phyloP scores from a whole-genome alignment of 2,888 invertebrate species.

The Volucella bombylans region DNA sequence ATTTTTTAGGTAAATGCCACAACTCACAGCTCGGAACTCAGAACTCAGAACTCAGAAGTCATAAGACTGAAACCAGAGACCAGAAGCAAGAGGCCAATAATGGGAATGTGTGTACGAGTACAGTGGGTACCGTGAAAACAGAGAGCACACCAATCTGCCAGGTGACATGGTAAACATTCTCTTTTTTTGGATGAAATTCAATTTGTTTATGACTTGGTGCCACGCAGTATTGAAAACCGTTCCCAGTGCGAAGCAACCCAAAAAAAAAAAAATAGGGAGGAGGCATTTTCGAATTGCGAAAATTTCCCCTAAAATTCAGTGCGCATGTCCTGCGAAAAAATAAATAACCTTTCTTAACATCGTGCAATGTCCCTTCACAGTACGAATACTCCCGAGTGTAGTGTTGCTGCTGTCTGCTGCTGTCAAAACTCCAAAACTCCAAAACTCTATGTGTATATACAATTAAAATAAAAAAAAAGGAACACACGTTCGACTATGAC shows the following conservation, averaged over 20 bases:
- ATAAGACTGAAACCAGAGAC: neutral
- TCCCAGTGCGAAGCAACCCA: neutral
- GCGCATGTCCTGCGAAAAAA: conserved; percentile 70
- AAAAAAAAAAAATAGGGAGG: conserved; percentile 27
- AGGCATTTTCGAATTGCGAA: conserved; percentile 64
- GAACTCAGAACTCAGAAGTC: no score
- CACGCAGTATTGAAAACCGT: conserved; percentile 26
- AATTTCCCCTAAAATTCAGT: conserved; percentile 48
- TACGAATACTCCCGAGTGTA: conserved; percentile 5
- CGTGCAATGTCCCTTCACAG: conserved; percentile 10
- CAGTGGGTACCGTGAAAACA: neutral
- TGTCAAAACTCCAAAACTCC: conserved; percentile 63
- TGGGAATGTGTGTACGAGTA: conserved; percentile 34
- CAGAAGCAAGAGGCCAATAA: conserved; percentile 49
- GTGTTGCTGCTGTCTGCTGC: conserved; percentile 45
- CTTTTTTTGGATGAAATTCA: conserved; percentile 36
- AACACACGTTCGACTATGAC: conserved; percentile 37
- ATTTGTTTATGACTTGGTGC: conserved; percentile 58
- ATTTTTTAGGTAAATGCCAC: conserved; percentile 36
- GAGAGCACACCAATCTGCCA: conserved; percentile 36
- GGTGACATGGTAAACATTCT: conserved; percentile 50
- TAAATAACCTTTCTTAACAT: conserved; percentile 71
- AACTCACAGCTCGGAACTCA: no score
- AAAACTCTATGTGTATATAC: conserved; percentile 52
- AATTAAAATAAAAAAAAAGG: conserved; percentile 23